Evolutionary conservation across 2,113 vertebrate genomes (phyloP).

Genomic region (Mustela lutreola): DNA sequence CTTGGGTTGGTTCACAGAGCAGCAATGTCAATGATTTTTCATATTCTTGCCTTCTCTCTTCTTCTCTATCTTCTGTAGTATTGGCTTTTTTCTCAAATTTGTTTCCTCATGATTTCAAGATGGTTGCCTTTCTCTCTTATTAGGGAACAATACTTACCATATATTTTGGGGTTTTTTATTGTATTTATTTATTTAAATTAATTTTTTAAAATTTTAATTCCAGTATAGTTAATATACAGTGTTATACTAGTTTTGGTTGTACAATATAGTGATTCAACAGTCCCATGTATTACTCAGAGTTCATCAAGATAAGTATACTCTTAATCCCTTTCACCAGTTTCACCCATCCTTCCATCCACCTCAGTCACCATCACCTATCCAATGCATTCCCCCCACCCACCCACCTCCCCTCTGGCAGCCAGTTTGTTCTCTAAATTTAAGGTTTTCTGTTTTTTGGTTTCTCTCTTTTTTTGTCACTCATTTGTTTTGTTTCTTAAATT

Average conservation of each 20-base stretch:
- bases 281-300: not conserved
- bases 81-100: constrained; percentile 40
- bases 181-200: not conserved
- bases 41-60: not conserved
- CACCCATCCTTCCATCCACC: not conserved
- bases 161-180: not conserved
- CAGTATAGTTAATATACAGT: not conserved
- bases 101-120: not conserved
- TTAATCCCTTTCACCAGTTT: not conserved
- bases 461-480: not conserved
- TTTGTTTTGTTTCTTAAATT: not conserved
- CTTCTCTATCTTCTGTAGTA: not conserved
- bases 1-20: not conserved
- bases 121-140: not conserved
- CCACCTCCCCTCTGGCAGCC: not conserved
- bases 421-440: not conserved
- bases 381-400: not conserved
- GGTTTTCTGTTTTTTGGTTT: not conserved
- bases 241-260: not conserved
- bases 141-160: not conserved
- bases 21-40: not conserved
- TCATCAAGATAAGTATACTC: not conserved
- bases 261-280: not conserved
- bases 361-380: not conserved
- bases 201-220: not conserved